Evolutionary conservation across 2,113 vertebrate genomes (phyloP).

Genomic region (Labrus mixtus): DNA sequence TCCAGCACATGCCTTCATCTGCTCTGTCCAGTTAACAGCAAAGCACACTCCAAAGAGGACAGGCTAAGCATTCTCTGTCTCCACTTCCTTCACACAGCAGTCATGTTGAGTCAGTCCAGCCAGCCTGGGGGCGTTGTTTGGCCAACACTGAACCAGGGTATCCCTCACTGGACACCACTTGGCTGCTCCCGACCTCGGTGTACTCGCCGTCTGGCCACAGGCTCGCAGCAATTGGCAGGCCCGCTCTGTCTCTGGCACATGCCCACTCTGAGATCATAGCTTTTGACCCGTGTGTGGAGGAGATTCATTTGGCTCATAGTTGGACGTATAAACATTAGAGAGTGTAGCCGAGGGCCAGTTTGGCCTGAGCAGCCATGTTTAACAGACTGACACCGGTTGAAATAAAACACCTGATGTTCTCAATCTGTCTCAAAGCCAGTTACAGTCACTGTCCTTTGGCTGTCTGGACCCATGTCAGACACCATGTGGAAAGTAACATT

Average conservation of each 20-base stretch:
- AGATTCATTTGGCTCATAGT: slow-evolving; percentile 57
- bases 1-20: slow-evolving; percentile 17
- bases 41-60: slow-evolving; percentile 30
- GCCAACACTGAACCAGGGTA: slow-evolving; percentile 53
- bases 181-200: slow-evolving; percentile 68
- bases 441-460: slow-evolving; percentile 51
- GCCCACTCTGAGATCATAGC: slow-evolving; percentile 62
- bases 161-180: slow-evolving; percentile 77
- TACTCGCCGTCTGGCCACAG: slow-evolving; percentile 71
- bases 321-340: slow-evolving; percentile 61
- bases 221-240: slow-evolving; percentile 73
- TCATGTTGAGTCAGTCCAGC: slow-evolving; percentile 55
- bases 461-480: slow-evolving; percentile 9
- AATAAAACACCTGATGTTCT: slow-evolving; percentile 74
- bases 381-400: slow-evolving; percentile 53
- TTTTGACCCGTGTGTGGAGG: slow-evolving; percentile 70
- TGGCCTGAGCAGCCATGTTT: slow-evolving; percentile 66
- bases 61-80: slow-evolving; percentile 2
- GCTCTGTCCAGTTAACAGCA: slow-evolving; percentile 18
- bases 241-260: slow-evolving; percentile 59
- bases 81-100: slow-evolving; percentile 25
- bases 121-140: slow-evolving; percentile 75
- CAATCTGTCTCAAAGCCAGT: slow-evolving; percentile 57
- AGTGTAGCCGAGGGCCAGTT: slow-evolving; percentile 65
- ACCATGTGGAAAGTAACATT: slow-evolving; percentile 7